phyloP scores from a whole-genome alignment of 1,140 invertebrate genomes.

The Lysiphlebus fabarum region DNA sequence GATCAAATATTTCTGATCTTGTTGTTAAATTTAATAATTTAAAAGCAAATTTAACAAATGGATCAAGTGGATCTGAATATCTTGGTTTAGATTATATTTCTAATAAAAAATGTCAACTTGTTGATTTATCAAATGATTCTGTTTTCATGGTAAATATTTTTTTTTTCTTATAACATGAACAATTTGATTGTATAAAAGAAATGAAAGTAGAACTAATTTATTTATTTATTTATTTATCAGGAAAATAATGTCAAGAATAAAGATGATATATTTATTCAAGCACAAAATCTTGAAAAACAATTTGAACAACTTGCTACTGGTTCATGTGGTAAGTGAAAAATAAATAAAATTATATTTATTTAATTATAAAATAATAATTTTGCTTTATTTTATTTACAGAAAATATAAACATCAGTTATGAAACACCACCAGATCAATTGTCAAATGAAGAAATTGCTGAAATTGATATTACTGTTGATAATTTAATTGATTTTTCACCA shows the following conservation, averaged over 20 bases:
- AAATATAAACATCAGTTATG: no score
- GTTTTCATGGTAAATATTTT: conserved; percentile 39
- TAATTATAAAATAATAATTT: no score
- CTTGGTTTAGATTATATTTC: background rate
- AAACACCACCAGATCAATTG: no score
- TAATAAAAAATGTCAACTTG: conserved; percentile 23
- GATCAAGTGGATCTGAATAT: background rate
- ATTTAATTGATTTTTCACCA: conserved; percentile 41
- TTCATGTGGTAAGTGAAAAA: no score
- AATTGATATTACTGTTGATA: conserved; percentile 10
- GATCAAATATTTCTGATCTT: conserved; percentile 8
- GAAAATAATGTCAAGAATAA: background rate
- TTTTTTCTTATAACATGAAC: conserved; percentile 5
- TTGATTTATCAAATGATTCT: conserved; percentile 32
- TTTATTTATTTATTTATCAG: background rate
- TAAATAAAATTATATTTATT: no score
- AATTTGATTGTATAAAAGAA: background rate
- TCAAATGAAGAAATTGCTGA: no score
- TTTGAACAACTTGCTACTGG: conserved; percentile 30
- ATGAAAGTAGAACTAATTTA: no score
- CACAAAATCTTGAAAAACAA: conserved; percentile 35
- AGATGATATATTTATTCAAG: conserved; percentile 35
- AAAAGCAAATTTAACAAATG: background rate
- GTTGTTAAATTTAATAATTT: conserved; percentile 1
- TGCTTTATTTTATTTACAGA: no score